Evolutionary conservation across 1,140 invertebrate genomes (phyloP), one percentile per base, ranked within the genome.

Genomic region (Sinonovacula constricta): DNA sequence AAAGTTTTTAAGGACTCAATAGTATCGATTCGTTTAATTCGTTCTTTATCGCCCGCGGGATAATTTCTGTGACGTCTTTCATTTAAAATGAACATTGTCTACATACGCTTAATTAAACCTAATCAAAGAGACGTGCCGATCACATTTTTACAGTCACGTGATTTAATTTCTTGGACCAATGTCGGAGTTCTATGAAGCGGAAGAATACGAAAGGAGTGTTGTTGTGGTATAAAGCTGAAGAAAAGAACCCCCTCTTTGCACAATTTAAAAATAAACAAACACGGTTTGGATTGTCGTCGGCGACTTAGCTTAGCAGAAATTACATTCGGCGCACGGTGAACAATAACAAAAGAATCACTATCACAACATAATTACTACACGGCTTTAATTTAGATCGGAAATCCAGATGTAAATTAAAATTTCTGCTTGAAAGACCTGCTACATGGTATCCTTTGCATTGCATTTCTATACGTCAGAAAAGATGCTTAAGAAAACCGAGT

Each of bases 181-280:
- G 36, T 72, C 39, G 49, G 12, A 2, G 18, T 1, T 72, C 69
- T 57, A 30, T 18, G 7, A 45, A 57, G 69, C 59, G 4, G 2
- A 7, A 5, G 2, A 28, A 26, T 24, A 28, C 36, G 36, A 54
- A 36, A 26, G 5, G n/a, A 30, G 15, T n/a, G 22, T 14, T n/a
- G 1, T 51, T 28, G 1, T 1, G n/a, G 1, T 7, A 3, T 28
- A 30, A 22, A 2, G 30, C 24, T 24, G 14, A 33, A 26, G n/a
- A 62, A 60, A 60, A 34, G 36, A 53, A 39, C 36, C 31, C 31
- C 33, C n/a, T 15, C 26, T 18, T 10, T 39, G 15, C 22, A 72
- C 57, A 72, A 45, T 72, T 26, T 57, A 54, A 24, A 72, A 72
- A 62, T 62, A 72, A 72, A 72, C 69, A 72, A 72, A 62, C 39